Evolutionary conservation across 2,113 vertebrate genomes (phyloP), one percentile per base, ranked within the genome.

Genomic region (Triplophysa dalaica): DNA sequence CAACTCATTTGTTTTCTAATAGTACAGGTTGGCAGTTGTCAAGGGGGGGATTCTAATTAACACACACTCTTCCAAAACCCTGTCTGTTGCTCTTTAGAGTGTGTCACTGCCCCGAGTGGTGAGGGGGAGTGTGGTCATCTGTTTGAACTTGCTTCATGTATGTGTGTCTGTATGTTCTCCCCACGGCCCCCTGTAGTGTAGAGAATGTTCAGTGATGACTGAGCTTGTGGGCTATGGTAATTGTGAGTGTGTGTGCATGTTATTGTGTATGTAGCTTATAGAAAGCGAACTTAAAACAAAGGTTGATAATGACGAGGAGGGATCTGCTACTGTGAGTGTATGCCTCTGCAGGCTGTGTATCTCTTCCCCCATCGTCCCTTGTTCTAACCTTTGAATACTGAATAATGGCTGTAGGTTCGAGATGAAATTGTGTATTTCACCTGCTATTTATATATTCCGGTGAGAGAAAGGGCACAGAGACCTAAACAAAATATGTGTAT

Each of bases 61-160:
- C 75, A 84, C 45, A 76, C 78, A 61, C 76, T 79, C 80, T 63
- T 45, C 65, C 69, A 41, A 52, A 50, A 60, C 43, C 33, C 81
- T 72, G 13, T 77, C 85, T 86, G 82, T 77, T 86, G 85, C 82
- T 82, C 72, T 84, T 82, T 82, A 79, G 79, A 58, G 77, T 86
- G 85, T 85, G 76, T 83, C 84, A 85, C 52, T 83, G 82, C 73
- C 84, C 84, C 76, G 26, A 83, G 79, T 85, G 84, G 56, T 85
- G 84, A 83, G 82, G 84, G 77, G 84, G 82, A 79, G 84, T 83
- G 45, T 26, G 72, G 76, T 83, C 84, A 85, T 85, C 84, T 85
- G 84, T 81, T 76, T 85, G 79, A 79, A 79, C 69, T 79, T 68
- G 67, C 80, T 69, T 75, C 62, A 73, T 83, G 81, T 83, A 62